Evolutionary conservation across 1,140 invertebrate genomes (phyloP).

Genomic region (Psilanteris sp.): DNA sequence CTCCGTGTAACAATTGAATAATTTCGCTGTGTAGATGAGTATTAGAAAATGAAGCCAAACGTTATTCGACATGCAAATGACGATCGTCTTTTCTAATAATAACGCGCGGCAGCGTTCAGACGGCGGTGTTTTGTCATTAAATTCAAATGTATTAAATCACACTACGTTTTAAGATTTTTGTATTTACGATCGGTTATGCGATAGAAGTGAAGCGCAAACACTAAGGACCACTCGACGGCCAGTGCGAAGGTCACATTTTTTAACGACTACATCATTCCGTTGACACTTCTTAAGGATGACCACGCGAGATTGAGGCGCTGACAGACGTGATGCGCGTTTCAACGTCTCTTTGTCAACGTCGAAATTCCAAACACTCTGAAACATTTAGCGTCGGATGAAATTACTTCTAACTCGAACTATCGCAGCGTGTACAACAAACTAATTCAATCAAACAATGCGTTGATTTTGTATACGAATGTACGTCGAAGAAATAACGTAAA

Average conservation of each 20-base stretch:
- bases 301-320: constrained; percentile 53
- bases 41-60: too few species aligned
- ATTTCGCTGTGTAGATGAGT: too few species aligned
- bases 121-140: too few species aligned
- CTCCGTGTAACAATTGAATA: too few species aligned
- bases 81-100: too few species aligned
- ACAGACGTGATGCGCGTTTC: constrained; percentile 35
- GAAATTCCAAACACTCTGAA: constrained; percentile 11
- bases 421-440: not conserved
- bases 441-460: constrained; percentile 16
- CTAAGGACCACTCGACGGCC: constrained; percentile 50
- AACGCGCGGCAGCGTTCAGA: too few species aligned
- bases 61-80: too few species aligned
- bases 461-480: not conserved
- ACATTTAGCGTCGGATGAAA: not conserved
- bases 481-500: constrained; percentile 8
- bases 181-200: constrained; percentile 41
- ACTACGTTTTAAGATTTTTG: constrained; percentile 31
- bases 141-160: constrained; percentile 48
- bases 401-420: constrained; percentile 1
- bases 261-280: constrained; percentile 67
- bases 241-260: constrained; percentile 70
- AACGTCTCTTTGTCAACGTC: constrained; percentile 9
- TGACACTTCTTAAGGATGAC: constrained; percentile 63
- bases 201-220: constrained; percentile 33